A percentile compares a stretch with the other conserved stretches of the same genome.
These are phyloP conservation scores for Ethmia dodecea DNA, from an alignment of 2,888 invertebrate genomes.

Conservation along the genomic window DNA sequence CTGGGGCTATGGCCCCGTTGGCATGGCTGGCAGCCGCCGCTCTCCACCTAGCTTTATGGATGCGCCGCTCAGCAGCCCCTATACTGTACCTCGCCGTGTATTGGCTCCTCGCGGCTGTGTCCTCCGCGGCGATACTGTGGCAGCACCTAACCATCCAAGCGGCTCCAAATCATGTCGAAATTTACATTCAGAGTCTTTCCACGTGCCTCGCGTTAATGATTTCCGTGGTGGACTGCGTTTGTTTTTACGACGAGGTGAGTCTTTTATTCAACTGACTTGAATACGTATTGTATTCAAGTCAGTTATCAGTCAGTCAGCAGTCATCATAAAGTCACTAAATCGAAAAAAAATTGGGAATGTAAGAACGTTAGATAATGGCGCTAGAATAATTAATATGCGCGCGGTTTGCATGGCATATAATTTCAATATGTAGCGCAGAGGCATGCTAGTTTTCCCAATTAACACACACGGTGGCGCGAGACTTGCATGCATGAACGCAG, in stretches of 20 bases:
- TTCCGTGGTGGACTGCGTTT: conserved; percentile 51
- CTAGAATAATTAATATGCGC: conserved; percentile 20
- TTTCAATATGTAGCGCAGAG: conserved; percentile 19
- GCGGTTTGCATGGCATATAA: conserved; percentile 19
- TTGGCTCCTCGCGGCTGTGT: conserved; percentile 53
- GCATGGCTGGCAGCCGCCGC: conserved; percentile 62
- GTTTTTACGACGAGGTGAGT: conserved; percentile 67
- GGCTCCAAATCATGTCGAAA: conserved; percentile 34
- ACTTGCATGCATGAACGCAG: conserved; percentile 7
- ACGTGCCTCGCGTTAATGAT: conserved; percentile 42
- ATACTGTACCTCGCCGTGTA: conserved; percentile 65
- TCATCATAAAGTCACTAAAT: too few species aligned
- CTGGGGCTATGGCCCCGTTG: conserved; percentile 48
- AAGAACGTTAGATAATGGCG: neutral
- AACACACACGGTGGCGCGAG: conserved; percentile 14
- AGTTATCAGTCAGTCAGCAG: too few species aligned
- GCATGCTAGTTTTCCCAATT: conserved; percentile 18
- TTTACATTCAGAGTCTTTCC: conserved; percentile 48
- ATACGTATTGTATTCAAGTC: neutral
- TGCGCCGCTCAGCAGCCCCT: conserved; percentile 54
- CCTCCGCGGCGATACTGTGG: conserved; percentile 47
- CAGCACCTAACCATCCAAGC: conserved; percentile 32
- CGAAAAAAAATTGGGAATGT: conserved; percentile 3
- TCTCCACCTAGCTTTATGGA: conserved; percentile 59
- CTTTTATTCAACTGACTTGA: neutral